A percentile compares a stretch with the other conserved stretches of the same genome.
These are phyloP conservation scores for Lepus americanus DNA, from an alignment of 2,113 vertebrate genomes.

Conservation along the genomic window DNA sequence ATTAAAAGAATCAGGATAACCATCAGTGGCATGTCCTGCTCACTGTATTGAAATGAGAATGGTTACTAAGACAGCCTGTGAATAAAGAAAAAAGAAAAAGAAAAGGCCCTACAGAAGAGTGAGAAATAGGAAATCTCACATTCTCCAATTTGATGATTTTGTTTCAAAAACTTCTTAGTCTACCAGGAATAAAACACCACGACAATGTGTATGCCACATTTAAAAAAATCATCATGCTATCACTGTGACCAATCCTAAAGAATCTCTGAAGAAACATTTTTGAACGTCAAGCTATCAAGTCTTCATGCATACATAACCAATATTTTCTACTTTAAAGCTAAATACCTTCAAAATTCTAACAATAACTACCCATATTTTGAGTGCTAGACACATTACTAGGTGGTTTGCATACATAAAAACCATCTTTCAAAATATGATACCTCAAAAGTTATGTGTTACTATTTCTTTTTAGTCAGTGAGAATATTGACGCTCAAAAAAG, in stretches of 20 bases:
- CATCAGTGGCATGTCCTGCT: background rate
- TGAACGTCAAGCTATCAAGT: background rate
- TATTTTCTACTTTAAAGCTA: background rate
- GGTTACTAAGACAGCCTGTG: background rate
- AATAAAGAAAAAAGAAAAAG: background rate
- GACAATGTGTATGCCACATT: background rate
- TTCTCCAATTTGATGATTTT: constrained; percentile 34
- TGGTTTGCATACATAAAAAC: background rate
- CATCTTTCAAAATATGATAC: background rate
- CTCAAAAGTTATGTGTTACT: background rate
- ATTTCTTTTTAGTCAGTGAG: background rate
- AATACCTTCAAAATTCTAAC: constrained; percentile 15
- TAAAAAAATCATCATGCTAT: background rate
- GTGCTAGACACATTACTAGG: background rate
- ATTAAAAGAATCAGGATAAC: background rate
- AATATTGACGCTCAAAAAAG: background rate
- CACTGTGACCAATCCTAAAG: constrained; percentile 1
- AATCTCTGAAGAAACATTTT: background rate
- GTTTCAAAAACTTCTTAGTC: constrained; percentile 20
- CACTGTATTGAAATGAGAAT: background rate
- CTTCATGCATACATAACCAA: background rate
- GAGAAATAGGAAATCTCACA: background rate
- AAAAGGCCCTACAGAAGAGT: background rate
- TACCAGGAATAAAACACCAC: constrained; percentile 34
- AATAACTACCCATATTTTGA: background rate